Evolutionary conservation across 2,888 invertebrate genomes (phyloP).

Genomic region (Trissoscelio sp.): DNA sequence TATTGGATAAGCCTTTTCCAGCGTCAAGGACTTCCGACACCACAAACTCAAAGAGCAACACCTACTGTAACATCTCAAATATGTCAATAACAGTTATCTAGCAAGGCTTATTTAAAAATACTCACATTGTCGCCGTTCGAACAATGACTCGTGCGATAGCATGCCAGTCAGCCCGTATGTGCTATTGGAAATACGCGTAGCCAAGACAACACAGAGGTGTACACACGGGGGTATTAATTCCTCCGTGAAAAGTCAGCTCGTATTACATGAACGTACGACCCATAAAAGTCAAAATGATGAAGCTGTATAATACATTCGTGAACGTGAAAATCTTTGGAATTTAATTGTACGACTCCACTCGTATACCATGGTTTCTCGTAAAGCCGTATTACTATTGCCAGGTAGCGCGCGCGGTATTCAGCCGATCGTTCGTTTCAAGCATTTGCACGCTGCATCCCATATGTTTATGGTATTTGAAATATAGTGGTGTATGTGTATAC

Average conservation of each 20-base stretch:
- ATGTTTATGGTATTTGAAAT: constrained; percentile 66
- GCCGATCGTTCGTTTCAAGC: constrained; percentile 70
- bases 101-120: background rate
- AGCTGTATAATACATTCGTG: constrained; percentile 34
- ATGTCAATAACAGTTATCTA: constrained; percentile 23
- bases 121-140: constrained; percentile 6
- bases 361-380: constrained; percentile 58
- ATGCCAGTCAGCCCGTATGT: background rate
- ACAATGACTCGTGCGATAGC: constrained; percentile 2
- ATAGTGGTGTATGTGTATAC: constrained; percentile 8
- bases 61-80: constrained; percentile 5
- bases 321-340: constrained; percentile 69
- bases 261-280: constrained; percentile 6
- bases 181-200: constrained; percentile 30
- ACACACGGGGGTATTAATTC: constrained; percentile 19
- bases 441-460: constrained; percentile 71
- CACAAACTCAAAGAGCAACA: constrained; percentile 6
- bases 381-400: constrained; percentile 74
- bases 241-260: constrained; percentile 10
- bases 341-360: constrained; percentile 60
- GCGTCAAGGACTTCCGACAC: background rate
- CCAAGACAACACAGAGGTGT: background rate
- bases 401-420: constrained; percentile 51
- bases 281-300: constrained; percentile 51
- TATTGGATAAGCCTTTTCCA: background rate